These are phyloP conservation scores for Drosophila birchii DNA, from an alignment of 2,888 invertebrate genomes.

Conservation along the genomic window DNA sequence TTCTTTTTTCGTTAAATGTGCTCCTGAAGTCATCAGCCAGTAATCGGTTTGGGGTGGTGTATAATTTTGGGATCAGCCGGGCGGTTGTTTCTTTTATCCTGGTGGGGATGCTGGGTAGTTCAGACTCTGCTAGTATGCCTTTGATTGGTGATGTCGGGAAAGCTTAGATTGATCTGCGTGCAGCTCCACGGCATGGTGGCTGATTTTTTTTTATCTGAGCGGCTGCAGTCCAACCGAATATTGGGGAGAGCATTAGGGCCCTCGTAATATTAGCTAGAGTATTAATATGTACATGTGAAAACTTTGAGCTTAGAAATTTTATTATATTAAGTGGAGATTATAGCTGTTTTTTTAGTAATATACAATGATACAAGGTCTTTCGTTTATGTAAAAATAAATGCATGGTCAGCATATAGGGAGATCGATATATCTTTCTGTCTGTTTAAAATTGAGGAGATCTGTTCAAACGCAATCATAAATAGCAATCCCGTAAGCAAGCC, in stretches of 20 bases:
- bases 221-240: no score
- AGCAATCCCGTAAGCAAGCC: background rate
- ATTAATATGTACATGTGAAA: no score
- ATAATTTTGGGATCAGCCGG: background rate
- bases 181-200: no score
- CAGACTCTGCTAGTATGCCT: background rate
- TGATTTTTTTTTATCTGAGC: no score
- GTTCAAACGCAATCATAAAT: background rate
- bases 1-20: background rate
- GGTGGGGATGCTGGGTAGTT: background rate
- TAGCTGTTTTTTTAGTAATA: no score
- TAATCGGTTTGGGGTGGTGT: background rate
- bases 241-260: no score
- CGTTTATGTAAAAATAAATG: background rate
- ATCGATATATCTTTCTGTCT: constrained; percentile 2
- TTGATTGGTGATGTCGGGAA: background rate
- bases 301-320: constrained; percentile 2
- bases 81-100: background rate
- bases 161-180: no score
- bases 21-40: background rate
- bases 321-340: background rate
- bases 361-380: no score
- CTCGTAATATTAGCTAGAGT: no score
- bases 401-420: background rate
- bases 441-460: background rate